Evolutionary conservation across 1,140 invertebrate genomes (phyloP).

Genomic region (Meloidogyne exigua): DNA sequence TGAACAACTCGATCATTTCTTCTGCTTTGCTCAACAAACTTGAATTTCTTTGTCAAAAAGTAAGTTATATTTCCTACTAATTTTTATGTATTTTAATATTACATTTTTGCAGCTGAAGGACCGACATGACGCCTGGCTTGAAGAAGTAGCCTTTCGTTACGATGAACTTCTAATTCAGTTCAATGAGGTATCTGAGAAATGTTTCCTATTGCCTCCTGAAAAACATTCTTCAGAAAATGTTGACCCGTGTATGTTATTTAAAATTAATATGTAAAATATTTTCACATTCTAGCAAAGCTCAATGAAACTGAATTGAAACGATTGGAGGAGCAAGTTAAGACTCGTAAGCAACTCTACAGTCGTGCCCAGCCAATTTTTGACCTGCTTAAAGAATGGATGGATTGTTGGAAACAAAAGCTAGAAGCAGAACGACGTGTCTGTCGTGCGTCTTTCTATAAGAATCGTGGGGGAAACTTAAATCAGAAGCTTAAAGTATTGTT

Average conservation of each 20-base stretch:
- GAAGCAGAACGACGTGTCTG: conserved; percentile 23
- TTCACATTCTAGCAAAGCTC: background rate
- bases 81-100: background rate
- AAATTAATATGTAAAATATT: background rate
- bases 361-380: conserved; percentile 23
- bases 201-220: conserved; percentile 11
- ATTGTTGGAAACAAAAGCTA: conserved; percentile 26
- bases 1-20: background rate
- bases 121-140: conserved; percentile 24
- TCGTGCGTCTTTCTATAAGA: conserved; percentile 33
- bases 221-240: background rate
- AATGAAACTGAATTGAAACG: conserved; percentile 8
- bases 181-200: conserved; percentile 21
- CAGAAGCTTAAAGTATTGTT: conserved; percentile 20
- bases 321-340: conserved; percentile 14
- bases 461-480: conserved; percentile 21
- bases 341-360: conserved; percentile 6
- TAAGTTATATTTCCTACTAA: background rate
- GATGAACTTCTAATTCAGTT: conserved; percentile 28
- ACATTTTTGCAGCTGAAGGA: conserved; percentile 22
- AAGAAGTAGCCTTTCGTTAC: conserved; percentile 31
- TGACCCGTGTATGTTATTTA: conserved; percentile 13
- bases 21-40: conserved; percentile 12
- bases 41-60: conserved; percentile 12
- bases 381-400: conserved; percentile 28